Percentiles rank a stretch among this genome's conserved stretches.
Conservation (phyloP, 2,797 vertebrate species). For the Melanotaenia trifasciata region DNA sequence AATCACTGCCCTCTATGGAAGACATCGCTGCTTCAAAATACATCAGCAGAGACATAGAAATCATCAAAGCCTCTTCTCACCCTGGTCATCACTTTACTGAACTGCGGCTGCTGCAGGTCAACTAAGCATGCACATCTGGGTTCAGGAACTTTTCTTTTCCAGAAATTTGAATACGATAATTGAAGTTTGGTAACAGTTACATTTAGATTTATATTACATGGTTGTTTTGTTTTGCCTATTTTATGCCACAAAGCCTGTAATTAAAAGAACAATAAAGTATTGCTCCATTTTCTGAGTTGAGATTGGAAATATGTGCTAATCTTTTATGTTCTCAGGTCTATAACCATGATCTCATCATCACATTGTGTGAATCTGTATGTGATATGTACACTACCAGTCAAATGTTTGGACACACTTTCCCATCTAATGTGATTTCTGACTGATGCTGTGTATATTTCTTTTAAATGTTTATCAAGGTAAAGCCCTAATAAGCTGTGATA, state of each 20-base stretch:
- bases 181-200: too few species aligned
- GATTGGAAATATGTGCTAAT: not conserved
- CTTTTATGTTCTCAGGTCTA: not conserved
- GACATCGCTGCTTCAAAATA: not conserved
- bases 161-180: too few species aligned
- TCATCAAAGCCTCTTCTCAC: not conserved
- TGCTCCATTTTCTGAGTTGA: too few species aligned
- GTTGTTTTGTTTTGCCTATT: too few species aligned
- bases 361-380: not conserved
- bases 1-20: conserved; percentile 1
- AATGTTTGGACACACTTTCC: not conserved
- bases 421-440: not conserved
- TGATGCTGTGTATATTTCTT: not conserved
- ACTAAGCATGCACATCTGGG: not conserved
- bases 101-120: not conserved
- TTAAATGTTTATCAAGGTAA: not conserved
- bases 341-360: not conserved
- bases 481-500: not conserved
- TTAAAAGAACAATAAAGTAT: too few species aligned
- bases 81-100: not conserved
- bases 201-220: too few species aligned
- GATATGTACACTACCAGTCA: not conserved
- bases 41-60: conserved; percentile 7
- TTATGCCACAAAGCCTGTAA: too few species aligned
- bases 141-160: not conserved